Percentiles rank a stretch among this genome's conserved stretches.
These are phyloP conservation scores for Hydrocynus forskahlii DNA, from an alignment of 2,797 vertebrate genomes.

Conservation along the genomic window DNA sequence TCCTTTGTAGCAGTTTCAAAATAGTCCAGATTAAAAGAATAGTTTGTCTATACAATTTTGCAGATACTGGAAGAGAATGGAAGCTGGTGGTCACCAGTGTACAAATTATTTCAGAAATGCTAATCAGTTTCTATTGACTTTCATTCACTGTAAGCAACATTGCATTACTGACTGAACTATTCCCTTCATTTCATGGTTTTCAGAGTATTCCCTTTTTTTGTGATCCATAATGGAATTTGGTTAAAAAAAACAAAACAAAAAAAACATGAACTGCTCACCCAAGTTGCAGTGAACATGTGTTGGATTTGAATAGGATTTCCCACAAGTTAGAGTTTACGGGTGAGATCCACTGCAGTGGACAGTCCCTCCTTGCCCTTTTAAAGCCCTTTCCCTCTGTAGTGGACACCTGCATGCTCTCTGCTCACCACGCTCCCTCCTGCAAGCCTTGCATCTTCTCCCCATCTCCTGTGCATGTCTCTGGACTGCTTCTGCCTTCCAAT, in stretches of 20 bases:
- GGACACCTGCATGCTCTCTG: constrained; percentile 61
- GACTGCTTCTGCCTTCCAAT: constrained; percentile 69
- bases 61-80: too few species aligned
- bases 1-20: too few species aligned
- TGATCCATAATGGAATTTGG: neutral
- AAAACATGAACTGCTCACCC: neutral
- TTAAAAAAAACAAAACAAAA: neutral
- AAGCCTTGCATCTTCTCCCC: constrained; percentile 88
- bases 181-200: too few species aligned
- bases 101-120: too few species aligned
- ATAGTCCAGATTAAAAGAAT: too few species aligned
- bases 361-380: constrained; percentile 41
- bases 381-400: constrained; percentile 57
- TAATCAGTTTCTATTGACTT: too few species aligned
- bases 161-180: too few species aligned
- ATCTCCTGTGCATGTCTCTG: constrained; percentile 88
- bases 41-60: too few species aligned
- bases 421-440: constrained; percentile 60
- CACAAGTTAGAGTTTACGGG: neutral
- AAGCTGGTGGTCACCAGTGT: too few species aligned
- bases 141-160: too few species aligned
- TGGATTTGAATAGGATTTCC: neutral
- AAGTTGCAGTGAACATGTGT: neutral
- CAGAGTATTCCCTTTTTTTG: neutral
- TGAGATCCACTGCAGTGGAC: constrained; percentile 35